phyloP scores from a whole-genome alignment of 2,113 vertebrate genomes.

The Micromys minutus region DNA sequence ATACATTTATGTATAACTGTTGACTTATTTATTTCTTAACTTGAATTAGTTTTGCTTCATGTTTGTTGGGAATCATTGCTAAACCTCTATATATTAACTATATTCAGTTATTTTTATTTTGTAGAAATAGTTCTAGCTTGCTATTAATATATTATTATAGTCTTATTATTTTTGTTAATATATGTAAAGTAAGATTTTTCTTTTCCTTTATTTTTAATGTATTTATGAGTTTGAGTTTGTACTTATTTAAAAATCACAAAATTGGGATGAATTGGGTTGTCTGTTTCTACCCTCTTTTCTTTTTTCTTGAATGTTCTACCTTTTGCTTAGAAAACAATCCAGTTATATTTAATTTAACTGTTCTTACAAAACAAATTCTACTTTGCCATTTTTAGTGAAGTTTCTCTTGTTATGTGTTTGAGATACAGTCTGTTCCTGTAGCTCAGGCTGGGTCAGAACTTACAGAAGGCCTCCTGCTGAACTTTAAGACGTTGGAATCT shows the following conservation, averaged over 20 bases:
- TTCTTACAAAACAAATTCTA: neutral
- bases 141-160: neutral
- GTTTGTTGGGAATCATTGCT: neutral
- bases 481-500: too few species aligned
- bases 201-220: neutral
- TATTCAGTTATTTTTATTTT: neutral
- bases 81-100: neutral
- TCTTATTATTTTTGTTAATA: neutral
- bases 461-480: too few species aligned
- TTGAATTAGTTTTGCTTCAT: neutral
- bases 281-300: neutral
- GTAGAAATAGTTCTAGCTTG: neutral
- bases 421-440: neutral
- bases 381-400: neutral
- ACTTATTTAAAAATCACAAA: neutral
- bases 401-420: neutral
- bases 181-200: neutral
- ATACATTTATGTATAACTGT: neutral
- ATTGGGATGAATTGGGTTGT: neutral
- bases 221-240: neutral
- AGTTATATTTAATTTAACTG: slow-evolving; percentile 17
- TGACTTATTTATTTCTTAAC: neutral
- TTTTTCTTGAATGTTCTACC: neutral
- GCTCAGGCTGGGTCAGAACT: neutral
- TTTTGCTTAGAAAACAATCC: neutral